phyloP scores from a whole-genome alignment of 2,797 vertebrate species.

The Myioborus miniatus region DNA sequence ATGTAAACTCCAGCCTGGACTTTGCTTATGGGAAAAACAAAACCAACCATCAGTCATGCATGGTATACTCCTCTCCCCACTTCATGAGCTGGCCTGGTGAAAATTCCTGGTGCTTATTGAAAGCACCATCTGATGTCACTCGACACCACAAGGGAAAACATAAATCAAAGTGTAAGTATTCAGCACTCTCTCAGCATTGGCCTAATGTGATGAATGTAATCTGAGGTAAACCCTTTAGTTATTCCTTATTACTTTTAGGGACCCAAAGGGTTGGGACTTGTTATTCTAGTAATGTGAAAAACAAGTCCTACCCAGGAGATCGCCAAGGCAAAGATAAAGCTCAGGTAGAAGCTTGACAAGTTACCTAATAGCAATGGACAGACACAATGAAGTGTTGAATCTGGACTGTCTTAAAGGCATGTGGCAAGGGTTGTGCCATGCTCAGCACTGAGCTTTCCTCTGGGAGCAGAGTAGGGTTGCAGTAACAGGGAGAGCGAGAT shows the following conservation, averaged over 20 bases:
- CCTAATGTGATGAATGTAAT: constrained; percentile 8
- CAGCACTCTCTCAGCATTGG: constrained; percentile 55
- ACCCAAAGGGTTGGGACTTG: constrained; percentile 19
- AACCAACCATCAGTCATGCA: constrained; percentile 7
- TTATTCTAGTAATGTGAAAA: constrained; percentile 29
- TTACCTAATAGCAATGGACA: constrained; percentile 10
- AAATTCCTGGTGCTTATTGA: constrained; percentile 36
- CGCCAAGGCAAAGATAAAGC: constrained; percentile 24
- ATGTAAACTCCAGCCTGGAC: background rate
- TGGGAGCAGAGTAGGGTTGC: background rate
- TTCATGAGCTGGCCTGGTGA: constrained; percentile 26
- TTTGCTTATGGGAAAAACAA: constrained; percentile 7
- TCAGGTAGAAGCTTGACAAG: background rate
- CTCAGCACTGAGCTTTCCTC: constrained; percentile 1
- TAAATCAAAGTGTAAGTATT: constrained; percentile 50
- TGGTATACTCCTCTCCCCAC: background rate
- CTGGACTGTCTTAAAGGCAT: background rate
- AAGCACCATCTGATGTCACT: constrained; percentile 35
- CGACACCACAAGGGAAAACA: background rate
- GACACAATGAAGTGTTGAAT: constrained; percentile 8
- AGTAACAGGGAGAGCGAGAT: background rate
- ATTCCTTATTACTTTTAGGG: constrained; percentile 7
- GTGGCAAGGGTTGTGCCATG: background rate
- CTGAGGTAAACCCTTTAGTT: constrained; percentile 47
- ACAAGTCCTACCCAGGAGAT: constrained; percentile 40